Base-by-base conservation (phyloP, 2,888 invertebrate species). In the Drymonia ruficornis region DNA sequence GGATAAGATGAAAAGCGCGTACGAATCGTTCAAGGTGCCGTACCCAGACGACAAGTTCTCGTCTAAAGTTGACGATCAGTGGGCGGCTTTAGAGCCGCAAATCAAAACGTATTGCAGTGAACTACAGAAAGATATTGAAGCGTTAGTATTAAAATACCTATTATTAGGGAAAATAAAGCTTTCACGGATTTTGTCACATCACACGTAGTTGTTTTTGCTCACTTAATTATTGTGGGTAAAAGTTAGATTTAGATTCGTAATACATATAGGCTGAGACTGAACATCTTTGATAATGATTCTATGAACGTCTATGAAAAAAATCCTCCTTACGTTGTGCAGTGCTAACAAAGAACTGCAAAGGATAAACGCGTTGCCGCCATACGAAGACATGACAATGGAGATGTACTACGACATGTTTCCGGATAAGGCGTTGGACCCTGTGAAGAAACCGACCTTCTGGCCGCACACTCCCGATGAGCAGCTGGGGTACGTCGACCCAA, bases 391-490 rank as follows among this genome's bases (percentile, higher is more conserved):
- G 70, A 90, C 90, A 0, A 70, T 90, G 84, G 91, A 91, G 61
- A 86, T 81, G 79, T 76, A 63, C 40, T 61, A 63, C 9, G 85
- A 88, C 7, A 55, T 86, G 70, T 84, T 70, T 55, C 89, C 89
- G 0, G 59, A 81, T 0, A 1, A 53, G 0, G 81, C 86, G 0
- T 1, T 89, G 1, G 83, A 90, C 54, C 76, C 81, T 0, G 85
- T 91, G 0, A 81, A 83, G 0, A 81, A 57, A 9, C 91, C 89
- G 0, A 69, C 86, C 0, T 90, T 84, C 61, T 91, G 91, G 91
- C 91, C 91, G 0, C 91, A 92, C 58, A 69, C 69, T 4, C 64
- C 73, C 0, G 91, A 91, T 5, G 90, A 90, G 40, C 91, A 91
- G 59, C 64, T 78, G 2, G 85, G 81, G 0, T 87, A 86, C 46